Base-by-base conservation (phyloP, 2,888 invertebrate genomes). In the Cosmia pyralina region DNA sequence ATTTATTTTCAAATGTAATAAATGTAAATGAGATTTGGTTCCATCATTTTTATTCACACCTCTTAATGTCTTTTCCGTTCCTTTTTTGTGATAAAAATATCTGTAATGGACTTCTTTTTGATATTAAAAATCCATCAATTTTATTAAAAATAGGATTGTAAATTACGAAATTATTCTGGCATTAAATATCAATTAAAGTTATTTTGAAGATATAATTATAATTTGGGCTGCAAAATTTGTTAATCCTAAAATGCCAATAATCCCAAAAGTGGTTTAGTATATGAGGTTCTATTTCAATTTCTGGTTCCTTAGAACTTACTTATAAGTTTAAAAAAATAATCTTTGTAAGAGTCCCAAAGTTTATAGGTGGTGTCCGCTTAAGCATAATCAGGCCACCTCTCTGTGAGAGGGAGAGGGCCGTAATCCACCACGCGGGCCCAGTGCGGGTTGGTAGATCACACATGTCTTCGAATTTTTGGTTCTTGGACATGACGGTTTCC, bases 21-120 rank as follows among this genome's bases (percentile, higher is more conserved):
- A 78, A 85, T 85, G 76, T 74, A 83, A 85, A 85, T 85, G 81
- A 79, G 85, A 79, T 81, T 83, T 78, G 44, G 63, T 58, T 69
- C 55, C 44, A 81, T 68, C 53, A 81, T 76, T 86, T 84, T 74
- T 75, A 81, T 86, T 86, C 79, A 75, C 68, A 79, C 77, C 70
- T 74, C 52, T 62, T 76, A 79, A 83, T 81, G 74, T 83, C 71
- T 76, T 67, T 77, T 78, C 67, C 48, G 55, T 63, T 73, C 57
- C n/a, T 67, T 63, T 74, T 74, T 50, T 48, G 55, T 44, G 13
- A 79, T 73, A 64, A 75, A 71, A 77, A 73, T 65, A 69, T 52
- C 50, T 67, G 19, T 79, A 75, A 73, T 68, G 50, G 67, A 53
- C 38, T 71, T 64, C 15, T 69, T 67, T 72, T 58, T 65, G 13